Evolutionary conservation across 37 sponge, comb jelly and placozoan species (phyloP), one percentile per base, ranked within the genome.

Genomic region (Lycopodina hypogea): DNA sequence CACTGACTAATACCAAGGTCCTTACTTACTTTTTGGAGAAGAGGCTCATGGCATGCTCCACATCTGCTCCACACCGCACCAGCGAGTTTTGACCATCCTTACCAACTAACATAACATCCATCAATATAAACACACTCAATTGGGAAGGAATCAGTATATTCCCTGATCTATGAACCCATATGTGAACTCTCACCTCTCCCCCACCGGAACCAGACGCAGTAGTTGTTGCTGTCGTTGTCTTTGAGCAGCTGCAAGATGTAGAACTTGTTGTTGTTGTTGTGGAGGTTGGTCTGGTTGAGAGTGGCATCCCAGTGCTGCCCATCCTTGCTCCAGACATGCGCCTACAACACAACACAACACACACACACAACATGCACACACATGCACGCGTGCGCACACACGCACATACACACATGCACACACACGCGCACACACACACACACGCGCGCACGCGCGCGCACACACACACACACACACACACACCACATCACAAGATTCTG

Each of bases 261-360:
- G 62, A 90, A 96, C 69, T 96, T 96, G 81, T 96, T 96, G 68
- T 96, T 96, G 73, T 96, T 96, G 80, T 90, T 93, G 40, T 80
- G 71, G 64, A 93, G 75, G 60, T 96, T 93, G 24, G 96, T 96
- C 80, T 96, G 96, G 66, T 96, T 96, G 41, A 96, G 78, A 81
- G 87, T 96, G 35, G 85, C 87, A 60, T 93, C 88, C 90, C 91
- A 96, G 34, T 87, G 71, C 40, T 83, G 86, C 9, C 63, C 85
- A 35, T 72, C 88, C 39, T 96, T 93, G 77, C 63, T 56, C 37
- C 79, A 92, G 34, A 95, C 90, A 52, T 89, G 87, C 14, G 91
- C 92, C 93, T 92, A 36, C n/a, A n/a, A n/a, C 14, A 72, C 21
- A n/a, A 63, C 8, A 62, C 55, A 57, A 14, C 34, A 59, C n/a